phyloP scores from a whole-genome alignment of 2,888 invertebrate genomes.

The Thalpophila matura region DNA sequence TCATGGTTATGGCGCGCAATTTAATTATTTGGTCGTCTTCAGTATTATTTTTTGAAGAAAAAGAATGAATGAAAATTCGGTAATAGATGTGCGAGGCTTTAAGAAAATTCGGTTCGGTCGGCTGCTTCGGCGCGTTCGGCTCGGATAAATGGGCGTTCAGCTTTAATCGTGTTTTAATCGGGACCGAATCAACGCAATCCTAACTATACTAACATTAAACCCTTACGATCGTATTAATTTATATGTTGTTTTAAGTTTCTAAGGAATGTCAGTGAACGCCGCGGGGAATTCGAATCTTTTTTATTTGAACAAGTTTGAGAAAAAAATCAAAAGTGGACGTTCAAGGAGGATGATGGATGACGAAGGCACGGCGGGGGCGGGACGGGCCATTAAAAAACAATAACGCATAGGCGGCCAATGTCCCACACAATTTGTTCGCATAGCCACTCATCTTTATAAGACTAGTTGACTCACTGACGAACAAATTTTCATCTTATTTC shows the following conservation, averaged over 20 bases:
- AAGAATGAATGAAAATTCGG: too few relatives aligned
- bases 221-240: slow-evolving; percentile 80
- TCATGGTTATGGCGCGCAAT: too few relatives aligned
- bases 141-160: too few relatives aligned
- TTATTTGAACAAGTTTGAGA: slow-evolving; percentile 76
- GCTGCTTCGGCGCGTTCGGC: too few relatives aligned
- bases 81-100: too few relatives aligned
- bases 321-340: slow-evolving; percentile 69
- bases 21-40: too few relatives aligned
- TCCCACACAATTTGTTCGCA: slow-evolving; percentile 85
- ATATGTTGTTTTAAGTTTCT: slow-evolving; percentile 84
- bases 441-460: slow-evolving; percentile 82
- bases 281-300: slow-evolving; percentile 82
- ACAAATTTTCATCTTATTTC: slow-evolving; percentile 37
- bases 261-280: slow-evolving; percentile 82
- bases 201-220: slow-evolving; percentile 63
- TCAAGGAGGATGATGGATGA: slow-evolving; percentile 82
- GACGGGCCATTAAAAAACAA: slow-evolving; percentile 88
- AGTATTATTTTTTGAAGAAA: too few relatives aligned
- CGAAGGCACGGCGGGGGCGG: slow-evolving; percentile 81
- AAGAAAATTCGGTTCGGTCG: too few relatives aligned
- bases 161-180: slow-evolving; percentile 36
- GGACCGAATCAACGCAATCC: slow-evolving; percentile 17
- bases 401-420: slow-evolving; percentile 83
- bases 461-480: slow-evolving; percentile 25